A percentile compares a stretch with the other conserved stretches of the same genome.
These are phyloP conservation scores for Coremacera marginata DNA, from an alignment of 2,888 invertebrate genomes.

Conservation along the genomic window DNA sequence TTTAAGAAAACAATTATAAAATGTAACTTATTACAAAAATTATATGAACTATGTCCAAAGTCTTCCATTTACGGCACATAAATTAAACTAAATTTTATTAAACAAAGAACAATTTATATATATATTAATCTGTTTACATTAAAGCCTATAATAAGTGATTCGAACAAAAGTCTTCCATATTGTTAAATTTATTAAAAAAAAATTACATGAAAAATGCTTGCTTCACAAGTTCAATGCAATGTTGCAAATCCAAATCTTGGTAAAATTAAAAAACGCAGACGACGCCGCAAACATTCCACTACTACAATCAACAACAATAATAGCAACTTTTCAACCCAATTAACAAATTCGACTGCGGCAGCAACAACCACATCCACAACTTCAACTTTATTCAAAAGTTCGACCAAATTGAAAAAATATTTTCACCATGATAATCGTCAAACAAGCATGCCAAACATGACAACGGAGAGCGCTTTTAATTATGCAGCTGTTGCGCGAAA, in stretches of 20 bases:
- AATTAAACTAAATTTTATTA: background rate
- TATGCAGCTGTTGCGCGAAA: conserved; percentile 65
- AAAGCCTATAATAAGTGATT: no score
- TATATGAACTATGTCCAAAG: conserved; percentile 6
- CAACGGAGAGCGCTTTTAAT: conserved; percentile 45
- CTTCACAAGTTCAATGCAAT: conserved; percentile 52
- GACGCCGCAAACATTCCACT: conserved; percentile 47
- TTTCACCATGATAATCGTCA: conserved; percentile 67
- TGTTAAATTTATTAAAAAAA: background rate
- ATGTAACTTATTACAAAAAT: background rate
- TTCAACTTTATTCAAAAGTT: conserved; percentile 18
- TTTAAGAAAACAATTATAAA: background rate
- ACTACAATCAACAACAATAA: conserved; percentile 35
- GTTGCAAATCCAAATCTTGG: conserved; percentile 23
- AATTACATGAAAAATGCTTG: conserved; percentile 54
- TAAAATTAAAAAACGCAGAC: conserved; percentile 48
- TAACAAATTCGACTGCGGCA: conserved; percentile 49
- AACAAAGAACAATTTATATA: no score
- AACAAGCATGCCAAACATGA: background rate
- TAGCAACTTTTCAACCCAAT: conserved; percentile 18
- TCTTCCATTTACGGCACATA: conserved; percentile 12
- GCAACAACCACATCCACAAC: conserved; percentile 38
- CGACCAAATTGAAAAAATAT: conserved; percentile 55
- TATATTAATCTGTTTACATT: no score
- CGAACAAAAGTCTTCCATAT: conserved; percentile 40